phyloP scores from a whole-genome alignment of 2,888 invertebrate genomes.

The Mythimna ferrago region DNA sequence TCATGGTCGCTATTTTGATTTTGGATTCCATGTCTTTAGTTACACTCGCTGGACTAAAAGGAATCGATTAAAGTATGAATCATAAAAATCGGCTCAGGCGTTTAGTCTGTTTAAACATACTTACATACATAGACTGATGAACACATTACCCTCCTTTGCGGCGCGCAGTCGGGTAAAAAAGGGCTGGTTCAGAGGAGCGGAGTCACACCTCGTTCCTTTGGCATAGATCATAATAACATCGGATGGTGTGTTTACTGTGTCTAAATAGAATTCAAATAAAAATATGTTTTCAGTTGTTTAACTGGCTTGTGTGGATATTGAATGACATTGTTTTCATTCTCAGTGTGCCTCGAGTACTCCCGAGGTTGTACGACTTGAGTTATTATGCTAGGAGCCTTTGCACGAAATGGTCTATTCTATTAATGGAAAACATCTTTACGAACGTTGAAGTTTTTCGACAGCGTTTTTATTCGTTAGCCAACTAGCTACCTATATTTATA shows the following conservation, averaged over 20 bases:
- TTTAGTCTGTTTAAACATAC: too few relatives aligned
- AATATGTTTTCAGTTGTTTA: constrained; percentile 7
- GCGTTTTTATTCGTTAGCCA: background rate
- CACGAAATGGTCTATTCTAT: background rate
- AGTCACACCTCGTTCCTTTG: background rate
- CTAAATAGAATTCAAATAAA: constrained; percentile 4
- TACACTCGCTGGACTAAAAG: too few relatives aligned
- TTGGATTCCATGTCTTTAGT: too few relatives aligned
- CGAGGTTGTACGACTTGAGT: background rate
- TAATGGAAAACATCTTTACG: background rate
- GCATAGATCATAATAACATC: constrained; percentile 9
- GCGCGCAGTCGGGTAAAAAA: too few relatives aligned
- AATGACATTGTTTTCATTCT: constrained; percentile 6
- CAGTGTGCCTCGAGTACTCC: background rate
- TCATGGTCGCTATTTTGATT: too few relatives aligned
- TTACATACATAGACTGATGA: too few relatives aligned
- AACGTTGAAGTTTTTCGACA: background rate
- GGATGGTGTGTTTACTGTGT: background rate
- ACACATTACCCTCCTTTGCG: too few relatives aligned
- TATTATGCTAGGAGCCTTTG: background rate
- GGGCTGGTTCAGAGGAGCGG: too few relatives aligned
- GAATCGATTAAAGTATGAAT: too few relatives aligned
- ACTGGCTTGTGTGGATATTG: too few relatives aligned
- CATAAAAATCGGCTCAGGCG: too few relatives aligned
- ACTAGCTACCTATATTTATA: background rate